Base-by-base conservation (phyloP, 2,113 vertebrate genomes). In the Pao palembangensis region DNA sequence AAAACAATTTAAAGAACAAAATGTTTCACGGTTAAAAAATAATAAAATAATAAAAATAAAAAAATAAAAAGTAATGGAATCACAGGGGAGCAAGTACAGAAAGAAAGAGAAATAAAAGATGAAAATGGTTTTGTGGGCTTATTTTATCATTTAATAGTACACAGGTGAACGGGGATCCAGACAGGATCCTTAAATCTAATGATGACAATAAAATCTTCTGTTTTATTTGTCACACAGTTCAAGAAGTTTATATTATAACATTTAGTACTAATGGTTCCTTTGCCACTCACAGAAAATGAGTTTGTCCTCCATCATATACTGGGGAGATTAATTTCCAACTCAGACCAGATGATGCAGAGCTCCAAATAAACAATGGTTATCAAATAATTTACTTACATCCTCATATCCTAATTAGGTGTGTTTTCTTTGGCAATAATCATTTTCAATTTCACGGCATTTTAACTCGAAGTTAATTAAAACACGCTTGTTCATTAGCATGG, bases 371-470 rank as follows among this genome's bases (percentile, higher is more conserved):
- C 85, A 88, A 82, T 68, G 75, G 63, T 87, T 87, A 90, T 90
- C 81, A 88, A 86, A 88, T 85, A 84, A 88, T 85, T 82, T 83
- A 85, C 84, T 87, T 71, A 73, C 69, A 73, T 74, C 79, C 83
- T 90, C 87, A 86, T 88, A 85, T 87, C 81, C 85, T 90, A 91
- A 92, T 91, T 90, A 91, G 84, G 71, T 67, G 69, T 90, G 86
- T 89, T 91, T 90, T 88, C 83, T 89, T 86, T 84, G 78, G 83
- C 82, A 90, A 91, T 90, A 87, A 91, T 89, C 85, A 88, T 86
- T 88, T 91, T 89, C 88, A 91, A 91, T 91, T 91, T 92, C 90
- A 92, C 82, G 88, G 80, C 84, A 87, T 90, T 91, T 91, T 90
- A 88, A 91, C 90, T 88, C 82, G 70, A 85, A 90, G 87, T 91